Evolutionary conservation across 2,797 vertebrate species (phyloP).

Genomic region (Schizothorax lantsangensis): DNA sequence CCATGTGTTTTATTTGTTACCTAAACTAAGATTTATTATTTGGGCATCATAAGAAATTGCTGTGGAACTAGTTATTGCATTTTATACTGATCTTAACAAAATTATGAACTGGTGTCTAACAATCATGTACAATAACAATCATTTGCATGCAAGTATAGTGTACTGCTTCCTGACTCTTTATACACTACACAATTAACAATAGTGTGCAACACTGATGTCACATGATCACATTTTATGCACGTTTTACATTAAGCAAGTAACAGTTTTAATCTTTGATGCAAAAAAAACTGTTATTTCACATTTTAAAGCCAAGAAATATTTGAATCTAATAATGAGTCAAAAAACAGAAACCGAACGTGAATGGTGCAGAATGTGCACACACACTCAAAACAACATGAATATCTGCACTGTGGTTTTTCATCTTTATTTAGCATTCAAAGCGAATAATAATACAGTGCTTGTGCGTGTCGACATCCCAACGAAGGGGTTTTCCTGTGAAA

Average conservation of each 20-base stretch:
- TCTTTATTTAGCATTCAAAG: not conserved
- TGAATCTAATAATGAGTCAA: not conserved
- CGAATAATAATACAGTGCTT: not conserved
- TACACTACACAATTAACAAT: not conserved
- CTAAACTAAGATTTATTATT: not conserved
- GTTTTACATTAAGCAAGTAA: not conserved
- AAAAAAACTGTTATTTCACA: not conserved
- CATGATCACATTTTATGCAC: not conserved
- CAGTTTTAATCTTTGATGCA: not conserved
- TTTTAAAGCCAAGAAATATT: not conserved
- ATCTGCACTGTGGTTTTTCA: not conserved
- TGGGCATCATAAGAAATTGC: not conserved
- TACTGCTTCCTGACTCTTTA: not conserved
- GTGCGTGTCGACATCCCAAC: not conserved
- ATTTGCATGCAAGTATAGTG: no score
- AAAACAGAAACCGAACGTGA: not conserved
- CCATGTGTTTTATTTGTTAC: no score
- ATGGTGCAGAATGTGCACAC: not conserved
- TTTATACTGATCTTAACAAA: not conserved
- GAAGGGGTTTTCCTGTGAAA: constrained; percentile 36
- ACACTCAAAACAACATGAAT: not conserved
- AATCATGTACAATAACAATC: not conserved
- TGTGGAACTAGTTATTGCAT: not conserved
- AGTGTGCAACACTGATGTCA: not conserved
- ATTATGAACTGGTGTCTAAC: not conserved